phyloP scores from a whole-genome alignment of 2,888 invertebrate species.

The Heterodera filipjevi region DNA sequence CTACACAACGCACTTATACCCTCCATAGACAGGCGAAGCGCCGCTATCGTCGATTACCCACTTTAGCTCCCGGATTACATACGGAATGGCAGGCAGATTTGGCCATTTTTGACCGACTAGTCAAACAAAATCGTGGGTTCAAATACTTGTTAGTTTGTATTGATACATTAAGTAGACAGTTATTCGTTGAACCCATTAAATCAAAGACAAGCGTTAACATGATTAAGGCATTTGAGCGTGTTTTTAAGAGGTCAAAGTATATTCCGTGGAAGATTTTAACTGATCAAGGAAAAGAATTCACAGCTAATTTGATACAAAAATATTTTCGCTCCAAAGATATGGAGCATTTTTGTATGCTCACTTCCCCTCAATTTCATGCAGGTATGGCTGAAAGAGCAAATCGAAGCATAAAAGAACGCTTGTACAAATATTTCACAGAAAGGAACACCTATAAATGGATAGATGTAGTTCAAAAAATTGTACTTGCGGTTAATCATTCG shows the following conservation, averaged over 20 bases:
- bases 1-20: constrained; percentile 27
- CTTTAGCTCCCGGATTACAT: constrained; percentile 23
- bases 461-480: constrained; percentile 26
- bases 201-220: constrained; percentile 12
- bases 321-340: constrained; percentile 19
- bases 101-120: constrained; percentile 18
- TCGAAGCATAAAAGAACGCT: constrained; percentile 31
- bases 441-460: constrained; percentile 21
- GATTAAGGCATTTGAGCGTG: constrained; percentile 20
- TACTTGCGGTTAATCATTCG: constrained; percentile 26
- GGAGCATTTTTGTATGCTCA: constrained; percentile 6
- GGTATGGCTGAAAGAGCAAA: constrained; percentile 29
- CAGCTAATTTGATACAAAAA: background rate
- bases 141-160: constrained; percentile 27
- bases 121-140: constrained; percentile 8
- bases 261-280: constrained; percentile 28
- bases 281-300: constrained; percentile 29
- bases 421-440: constrained; percentile 32
- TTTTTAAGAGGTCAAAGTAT: constrained; percentile 2
- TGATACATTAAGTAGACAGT: constrained; percentile 22
- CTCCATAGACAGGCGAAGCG: constrained; percentile 16
- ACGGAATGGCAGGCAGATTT: constrained; percentile 34
- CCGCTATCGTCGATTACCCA: constrained; percentile 16
- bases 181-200: constrained; percentile 26
- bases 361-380: constrained; percentile 21